A percentile compares a stretch with the other conserved stretches of the same genome.
Evolutionary conservation across 2,113 vertebrate species (phyloP).

Genomic region (Mesoclemmys tuberculata): DNA sequence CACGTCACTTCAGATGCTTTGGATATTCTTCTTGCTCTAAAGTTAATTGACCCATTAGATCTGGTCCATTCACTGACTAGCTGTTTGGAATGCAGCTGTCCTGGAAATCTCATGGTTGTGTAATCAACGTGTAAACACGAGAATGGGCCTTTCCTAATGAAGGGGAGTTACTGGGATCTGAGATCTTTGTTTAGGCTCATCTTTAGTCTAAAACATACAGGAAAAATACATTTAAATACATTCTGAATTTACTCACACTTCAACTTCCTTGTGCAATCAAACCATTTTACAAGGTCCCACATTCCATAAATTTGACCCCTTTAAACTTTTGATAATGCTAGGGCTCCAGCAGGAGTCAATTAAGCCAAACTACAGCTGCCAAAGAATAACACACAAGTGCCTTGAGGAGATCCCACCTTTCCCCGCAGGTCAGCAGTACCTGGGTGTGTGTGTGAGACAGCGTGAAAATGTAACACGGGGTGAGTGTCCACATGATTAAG

Average conservation of each 20-base stretch:
- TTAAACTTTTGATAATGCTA: background rate
- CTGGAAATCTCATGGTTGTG: background rate
- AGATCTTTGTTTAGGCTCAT: background rate
- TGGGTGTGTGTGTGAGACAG: background rate
- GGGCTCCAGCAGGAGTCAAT: background rate
- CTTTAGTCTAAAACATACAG: background rate
- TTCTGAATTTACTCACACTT: background rate
- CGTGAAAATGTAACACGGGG: background rate
- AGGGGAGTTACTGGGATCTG: background rate
- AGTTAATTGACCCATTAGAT: background rate
- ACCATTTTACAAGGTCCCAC: background rate
- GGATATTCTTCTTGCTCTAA: background rate
- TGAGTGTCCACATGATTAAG: background rate
- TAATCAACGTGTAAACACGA: accelerated
- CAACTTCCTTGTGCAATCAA: background rate
- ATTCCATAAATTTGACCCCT: background rate
- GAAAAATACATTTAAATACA: background rate
- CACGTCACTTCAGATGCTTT: background rate
- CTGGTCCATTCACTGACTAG: accelerated
- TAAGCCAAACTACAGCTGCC: background rate
- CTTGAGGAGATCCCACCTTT: accelerated
- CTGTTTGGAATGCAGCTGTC: accelerated
- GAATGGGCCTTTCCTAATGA: background rate
- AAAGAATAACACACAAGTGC: background rate
- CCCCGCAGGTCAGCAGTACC: background rate